phyloP scores from a whole-genome alignment of 2,888 invertebrate species.

The Bhutanitis thaidina region DNA sequence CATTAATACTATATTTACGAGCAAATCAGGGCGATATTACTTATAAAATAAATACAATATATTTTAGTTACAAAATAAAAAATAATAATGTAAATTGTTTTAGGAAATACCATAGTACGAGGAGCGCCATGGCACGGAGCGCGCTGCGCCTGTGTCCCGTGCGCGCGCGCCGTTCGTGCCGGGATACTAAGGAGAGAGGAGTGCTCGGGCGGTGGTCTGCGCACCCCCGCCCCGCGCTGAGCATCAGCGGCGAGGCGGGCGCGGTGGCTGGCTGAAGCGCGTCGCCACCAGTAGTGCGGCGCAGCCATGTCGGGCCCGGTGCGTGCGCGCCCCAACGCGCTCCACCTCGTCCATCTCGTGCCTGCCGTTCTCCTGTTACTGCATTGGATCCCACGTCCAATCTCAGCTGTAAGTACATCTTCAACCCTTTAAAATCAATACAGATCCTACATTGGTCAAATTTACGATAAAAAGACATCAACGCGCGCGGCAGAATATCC shows the following conservation, averaged over 20 bases:
- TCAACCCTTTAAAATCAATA: not conserved
- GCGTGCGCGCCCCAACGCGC: conserved; percentile 63
- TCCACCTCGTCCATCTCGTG: conserved; percentile 54
- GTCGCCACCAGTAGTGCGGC: conserved; percentile 72
- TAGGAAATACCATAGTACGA: conserved; percentile 64
- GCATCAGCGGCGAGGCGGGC: conserved; percentile 41
- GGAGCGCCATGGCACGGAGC: conserved; percentile 74
- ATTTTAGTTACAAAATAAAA: not conserved
- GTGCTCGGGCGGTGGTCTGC: conserved; percentile 54
- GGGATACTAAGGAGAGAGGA: conserved; percentile 75
- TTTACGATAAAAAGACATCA: conserved; percentile 40
- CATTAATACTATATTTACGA: too few relatives aligned
- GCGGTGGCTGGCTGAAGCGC: conserved; percentile 40
- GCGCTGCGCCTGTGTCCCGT: conserved; percentile 74
- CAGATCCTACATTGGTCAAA: not conserved
- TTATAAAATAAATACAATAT: conserved; percentile 1
- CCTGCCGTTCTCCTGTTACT: conserved; percentile 56
- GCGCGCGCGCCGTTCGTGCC: conserved; percentile 76
- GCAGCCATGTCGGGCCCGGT: conserved; percentile 78
- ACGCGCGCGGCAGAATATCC: conserved; percentile 28
- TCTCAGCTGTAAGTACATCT: conserved; percentile 59
- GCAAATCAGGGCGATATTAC: too few relatives aligned
- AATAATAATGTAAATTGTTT: not conserved
- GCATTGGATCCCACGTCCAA: conserved; percentile 44
- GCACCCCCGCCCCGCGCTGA: conserved; percentile 57